Evolutionary conservation across 1,140 invertebrate species (phyloP).

Genomic region (Lepidurus arcticus): DNA sequence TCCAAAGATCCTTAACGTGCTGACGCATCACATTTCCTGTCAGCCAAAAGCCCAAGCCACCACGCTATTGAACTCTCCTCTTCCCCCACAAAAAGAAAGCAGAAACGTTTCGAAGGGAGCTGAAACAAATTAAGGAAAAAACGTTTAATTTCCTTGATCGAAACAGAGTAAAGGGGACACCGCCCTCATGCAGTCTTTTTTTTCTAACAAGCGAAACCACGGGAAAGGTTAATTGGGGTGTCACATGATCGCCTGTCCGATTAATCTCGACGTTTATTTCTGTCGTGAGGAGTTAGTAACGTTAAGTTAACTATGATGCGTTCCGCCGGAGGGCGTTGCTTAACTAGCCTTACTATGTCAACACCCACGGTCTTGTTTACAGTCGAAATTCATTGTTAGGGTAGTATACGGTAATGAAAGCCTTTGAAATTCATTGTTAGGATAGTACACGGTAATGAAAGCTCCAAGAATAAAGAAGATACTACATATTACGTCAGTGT

Average conservation of each 20-base stretch:
- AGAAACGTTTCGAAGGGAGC: background rate
- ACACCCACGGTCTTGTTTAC: background rate
- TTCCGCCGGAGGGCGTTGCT: too few relatives aligned
- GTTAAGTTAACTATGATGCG: background rate
- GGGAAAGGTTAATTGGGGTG: conserved; percentile 7
- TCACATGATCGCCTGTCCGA: background rate
- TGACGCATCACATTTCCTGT: conserved; percentile 10
- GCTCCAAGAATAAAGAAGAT: too few relatives aligned
- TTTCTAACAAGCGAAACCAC: background rate
- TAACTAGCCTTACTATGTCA: too few relatives aligned
- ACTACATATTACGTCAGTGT: too few relatives aligned
- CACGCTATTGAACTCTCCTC: background rate
- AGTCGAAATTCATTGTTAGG: background rate
- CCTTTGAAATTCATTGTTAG: background rate
- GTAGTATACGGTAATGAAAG: background rate
- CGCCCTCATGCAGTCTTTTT: conserved; percentile 1
- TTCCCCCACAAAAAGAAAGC: background rate
- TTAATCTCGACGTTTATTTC: background rate
- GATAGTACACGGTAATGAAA: background rate
- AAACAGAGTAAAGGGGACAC: background rate
- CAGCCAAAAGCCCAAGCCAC: background rate
- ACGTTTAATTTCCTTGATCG: background rate
- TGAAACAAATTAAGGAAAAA: background rate
- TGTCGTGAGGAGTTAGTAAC: background rate
- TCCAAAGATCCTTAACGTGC: background rate